A percentile compares a stretch with the other conserved stretches of the same genome.
phyloP scores from a whole-genome alignment of 2,888 invertebrate species.

The Meloe dianella region DNA sequence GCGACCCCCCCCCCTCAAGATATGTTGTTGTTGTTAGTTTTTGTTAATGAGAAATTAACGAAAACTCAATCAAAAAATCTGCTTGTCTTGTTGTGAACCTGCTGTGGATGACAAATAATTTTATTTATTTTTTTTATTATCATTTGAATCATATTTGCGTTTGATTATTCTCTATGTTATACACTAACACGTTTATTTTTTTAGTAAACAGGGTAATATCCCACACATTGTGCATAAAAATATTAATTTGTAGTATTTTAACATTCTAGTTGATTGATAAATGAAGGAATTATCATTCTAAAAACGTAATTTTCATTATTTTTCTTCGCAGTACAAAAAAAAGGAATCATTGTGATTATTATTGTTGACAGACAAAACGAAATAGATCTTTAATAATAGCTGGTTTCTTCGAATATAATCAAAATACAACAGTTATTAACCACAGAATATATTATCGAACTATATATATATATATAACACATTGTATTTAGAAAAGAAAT shows the following conservation, averaged over 20 bases:
- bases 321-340: not conserved
- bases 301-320: not conserved
- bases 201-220: not conserved
- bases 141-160: not conserved
- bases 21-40: constrained; percentile 46
- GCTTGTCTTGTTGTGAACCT: constrained; percentile 31
- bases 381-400: constrained; percentile 6
- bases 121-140: constrained; percentile 17
- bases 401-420: constrained; percentile 9
- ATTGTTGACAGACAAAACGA: not conserved
- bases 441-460: constrained; percentile 9
- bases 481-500: constrained; percentile 18
- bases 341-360: not conserved
- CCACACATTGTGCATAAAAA: not conserved
- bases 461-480: no score
- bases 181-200: not conserved
- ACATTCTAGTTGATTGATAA: not conserved
- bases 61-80: constrained; percentile 36
- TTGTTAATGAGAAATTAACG: constrained; percentile 52
- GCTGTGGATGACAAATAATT: constrained; percentile 35
- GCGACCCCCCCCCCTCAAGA: no score
- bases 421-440: constrained; percentile 1
- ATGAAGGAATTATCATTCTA: not conserved
- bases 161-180: not conserved
- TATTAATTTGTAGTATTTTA: not conserved